Evolutionary conservation across 2,797 vertebrate species (phyloP).

Genomic region (Rhyacichthys aspro): DNA sequence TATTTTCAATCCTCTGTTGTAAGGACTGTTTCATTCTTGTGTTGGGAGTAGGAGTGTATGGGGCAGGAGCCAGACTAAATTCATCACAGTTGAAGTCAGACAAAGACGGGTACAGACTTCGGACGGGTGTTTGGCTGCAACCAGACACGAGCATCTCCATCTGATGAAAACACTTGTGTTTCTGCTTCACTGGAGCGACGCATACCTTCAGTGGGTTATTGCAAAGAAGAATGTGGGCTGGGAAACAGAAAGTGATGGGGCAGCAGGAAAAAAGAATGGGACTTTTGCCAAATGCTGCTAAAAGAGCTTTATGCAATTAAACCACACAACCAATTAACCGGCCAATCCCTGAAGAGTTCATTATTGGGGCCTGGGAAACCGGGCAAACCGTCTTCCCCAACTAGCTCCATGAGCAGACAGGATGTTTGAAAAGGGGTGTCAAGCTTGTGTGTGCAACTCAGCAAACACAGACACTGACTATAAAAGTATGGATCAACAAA

Average conservation of each 20-base stretch:
- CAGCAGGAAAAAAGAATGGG: conserved; percentile 25
- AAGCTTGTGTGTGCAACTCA: conserved; percentile 22
- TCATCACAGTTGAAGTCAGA: conserved; percentile 52
- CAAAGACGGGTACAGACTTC: conserved; percentile 23
- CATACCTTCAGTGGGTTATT: conserved; percentile 43
- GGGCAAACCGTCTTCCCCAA: conserved; percentile 44
- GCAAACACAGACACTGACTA: conserved; percentile 17
- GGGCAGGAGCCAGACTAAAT: conserved; percentile 60
- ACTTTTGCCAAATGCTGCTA: conserved; percentile 63
- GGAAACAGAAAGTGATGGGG: conserved; percentile 42
- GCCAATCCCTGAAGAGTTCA: conserved; percentile 69
- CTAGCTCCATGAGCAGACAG: conserved; percentile 48
- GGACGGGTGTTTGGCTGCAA: conserved; percentile 35
- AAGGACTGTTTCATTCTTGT: conserved; percentile 59
- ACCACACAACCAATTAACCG: conserved; percentile 68
- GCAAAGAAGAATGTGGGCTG: conserved; percentile 53
- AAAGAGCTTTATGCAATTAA: conserved; percentile 70
- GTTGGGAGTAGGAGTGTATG: conserved; percentile 38
- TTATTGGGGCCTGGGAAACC: conserved; percentile 72
- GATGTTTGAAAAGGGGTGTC: conserved; percentile 36
- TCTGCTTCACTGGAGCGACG: conserved; percentile 65
- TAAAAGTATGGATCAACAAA: conserved; percentile 53
- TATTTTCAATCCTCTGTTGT: conserved; percentile 58
- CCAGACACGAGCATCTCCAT: conserved; percentile 53
- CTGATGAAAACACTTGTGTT: conserved; percentile 56